Conservation (phyloP, 1,140 invertebrate species). For the Armadillidium nasatum region DNA sequence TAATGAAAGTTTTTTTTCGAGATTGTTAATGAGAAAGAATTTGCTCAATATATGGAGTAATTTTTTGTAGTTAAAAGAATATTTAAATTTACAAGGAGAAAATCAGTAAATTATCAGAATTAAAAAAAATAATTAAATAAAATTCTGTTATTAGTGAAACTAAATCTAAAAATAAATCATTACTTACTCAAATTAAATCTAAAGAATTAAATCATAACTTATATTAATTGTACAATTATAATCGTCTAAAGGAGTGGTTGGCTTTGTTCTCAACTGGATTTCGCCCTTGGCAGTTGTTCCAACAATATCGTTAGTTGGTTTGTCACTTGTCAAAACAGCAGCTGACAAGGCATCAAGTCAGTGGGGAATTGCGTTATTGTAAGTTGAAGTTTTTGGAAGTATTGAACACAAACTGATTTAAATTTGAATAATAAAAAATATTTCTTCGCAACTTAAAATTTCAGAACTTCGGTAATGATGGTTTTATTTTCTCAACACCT, state of each 20-base stretch:
- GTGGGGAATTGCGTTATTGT: conserved; percentile 52
- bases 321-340: conserved; percentile 50
- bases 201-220: too few relatives aligned
- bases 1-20: conserved; percentile 36
- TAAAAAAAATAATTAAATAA: background rate
- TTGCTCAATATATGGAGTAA: background rate
- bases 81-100: too few relatives aligned
- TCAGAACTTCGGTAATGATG: conserved; percentile 71
- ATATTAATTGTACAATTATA: background rate
- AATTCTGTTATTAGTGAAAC: background rate
- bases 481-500: conserved; percentile 77
- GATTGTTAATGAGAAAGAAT: background rate
- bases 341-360: conserved; percentile 49
- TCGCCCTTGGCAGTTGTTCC: conserved; percentile 53
- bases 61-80: too few relatives aligned
- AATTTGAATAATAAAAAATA: conserved; percentile 19
- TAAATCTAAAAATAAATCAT: too few relatives aligned
- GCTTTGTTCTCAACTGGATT: conserved; percentile 47
- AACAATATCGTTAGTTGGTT: conserved; percentile 51
- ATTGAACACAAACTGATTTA: background rate
- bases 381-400: conserved; percentile 37
- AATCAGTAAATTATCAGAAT: background rate
- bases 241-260: conserved; percentile 35
- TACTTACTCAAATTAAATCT: too few relatives aligned
- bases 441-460: conserved; percentile 46